A percentile compares a stretch with the other conserved stretches of the same genome.
These are phyloP conservation scores for Allobates femoralis DNA, from an alignment of 2,797 vertebrate species.

Conservation along the genomic window DNA sequence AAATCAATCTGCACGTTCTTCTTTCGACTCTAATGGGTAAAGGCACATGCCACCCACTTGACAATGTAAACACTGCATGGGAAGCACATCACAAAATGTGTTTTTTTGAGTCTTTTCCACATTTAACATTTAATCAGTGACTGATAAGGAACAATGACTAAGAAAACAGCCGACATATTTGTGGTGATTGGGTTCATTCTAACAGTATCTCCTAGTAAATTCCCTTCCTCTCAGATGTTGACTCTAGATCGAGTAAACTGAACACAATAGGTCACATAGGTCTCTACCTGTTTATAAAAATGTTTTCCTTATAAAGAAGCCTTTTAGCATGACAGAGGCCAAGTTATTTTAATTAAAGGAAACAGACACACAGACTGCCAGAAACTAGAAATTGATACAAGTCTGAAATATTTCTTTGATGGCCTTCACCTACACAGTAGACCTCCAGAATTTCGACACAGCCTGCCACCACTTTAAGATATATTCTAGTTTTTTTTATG, in stretches of 20 bases:
- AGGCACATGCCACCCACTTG: constrained; percentile 12
- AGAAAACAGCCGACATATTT: constrained; percentile 61
- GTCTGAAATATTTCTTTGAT: constrained; percentile 10
- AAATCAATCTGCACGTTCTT: neutral
- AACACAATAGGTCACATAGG: constrained; percentile 63
- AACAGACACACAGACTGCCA: constrained; percentile 30
- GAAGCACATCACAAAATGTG: constrained; percentile 53
- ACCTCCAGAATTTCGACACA: neutral
- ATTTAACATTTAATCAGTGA: constrained; percentile 61
- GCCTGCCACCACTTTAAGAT: neutral
- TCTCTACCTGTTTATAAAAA: constrained; percentile 64
- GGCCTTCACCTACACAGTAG: neutral
- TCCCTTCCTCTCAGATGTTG: constrained; percentile 62
- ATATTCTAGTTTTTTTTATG: neutral
- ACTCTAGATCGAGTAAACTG: constrained; percentile 62
- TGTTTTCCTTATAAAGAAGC: constrained; percentile 59
- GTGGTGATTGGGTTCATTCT: constrained; percentile 59
- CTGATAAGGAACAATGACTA: constrained; percentile 63
- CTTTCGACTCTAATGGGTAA: constrained; percentile 3
- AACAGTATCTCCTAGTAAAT: constrained; percentile 56
- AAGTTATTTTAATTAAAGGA: constrained; percentile 62
- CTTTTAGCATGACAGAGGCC: constrained; percentile 48
- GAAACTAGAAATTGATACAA: constrained; percentile 22
- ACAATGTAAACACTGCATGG: constrained; percentile 50
- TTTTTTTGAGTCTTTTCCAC: constrained; percentile 54